Base-by-base conservation (phyloP, 2,888 invertebrate species). In the Amiota communis region DNA sequence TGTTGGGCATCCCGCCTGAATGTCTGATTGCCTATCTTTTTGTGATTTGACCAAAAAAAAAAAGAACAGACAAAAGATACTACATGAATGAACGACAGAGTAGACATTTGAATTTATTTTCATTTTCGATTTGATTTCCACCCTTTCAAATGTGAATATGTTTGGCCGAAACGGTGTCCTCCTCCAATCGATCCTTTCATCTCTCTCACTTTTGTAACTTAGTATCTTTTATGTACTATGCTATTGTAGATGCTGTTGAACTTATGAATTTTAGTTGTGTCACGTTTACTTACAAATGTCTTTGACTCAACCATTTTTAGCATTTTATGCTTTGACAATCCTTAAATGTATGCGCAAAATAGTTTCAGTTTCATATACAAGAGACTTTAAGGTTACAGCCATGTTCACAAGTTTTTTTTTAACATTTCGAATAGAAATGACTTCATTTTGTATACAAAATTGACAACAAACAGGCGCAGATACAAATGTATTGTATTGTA, bases 391-490 rank as follows among this genome's bases (percentile, higher is more conserved):
- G 59, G 20, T 59, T 20, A 59, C 23, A 59, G 36, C 6, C 0
- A 23, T 36, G 36, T 36, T 36, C 0, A 36, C 36, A 36, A 36
- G 36, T 36, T 36, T 59, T 11, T 17, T 17, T 46, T 63, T 12
- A 4, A 15, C 46, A n/a, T 59, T 59, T 17, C 64, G 76, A 77
- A 74, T 77, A 76, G 72, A 77, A 82, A 84, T 84, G 85, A 79
- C 80, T 82, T 78, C 74, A 81, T 85, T 82, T 76, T 56, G 73
- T 15, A 57, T 36, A 12, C n/a, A 46, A 69, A 47, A 53, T n/a
- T n/a, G 53, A 15, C 17, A 20, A 59, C 17, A 53, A 59, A 11
- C 10, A 12, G 23, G 4, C 59, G 17, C 23, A 20, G 23, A 59
- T 59, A 23, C 20, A 10, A 11, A 23, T 1, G 17, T 20, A 59